Base-by-base conservation (phyloP, 2,888 invertebrate species). In the Mechanitis mazaeus region DNA sequence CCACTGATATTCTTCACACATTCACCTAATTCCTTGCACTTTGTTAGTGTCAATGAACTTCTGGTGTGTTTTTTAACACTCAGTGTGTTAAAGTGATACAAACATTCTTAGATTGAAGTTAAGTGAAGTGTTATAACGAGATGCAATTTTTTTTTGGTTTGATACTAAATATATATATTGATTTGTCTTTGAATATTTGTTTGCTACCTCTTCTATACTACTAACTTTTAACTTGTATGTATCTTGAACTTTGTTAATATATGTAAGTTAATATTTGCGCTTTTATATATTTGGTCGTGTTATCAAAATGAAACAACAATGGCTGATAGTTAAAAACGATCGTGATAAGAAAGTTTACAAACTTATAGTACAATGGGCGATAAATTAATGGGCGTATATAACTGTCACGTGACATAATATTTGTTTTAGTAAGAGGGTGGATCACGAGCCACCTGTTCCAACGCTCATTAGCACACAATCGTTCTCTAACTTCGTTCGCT, bases 401-500 rank as follows among this genome's bases (percentile, higher is more conserved):
- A 76, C 73, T 78, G 78, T 79, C 78, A 71, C 68, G 74, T 75
- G 76, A 78, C 76, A 74, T 78, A 71, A 78, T 83, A 80, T 81
- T 83, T 80, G 79, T 80, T 81, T 79, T 74, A 77, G 61, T 75
- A 73, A 75, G 73, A 72, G 68, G 65, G 68, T 69, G 69, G 66
- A 66, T 63, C 61, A 62, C 68, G 68, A 81, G 77, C 83, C 82
- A 81, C 82, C 81, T 80, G 81, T 79, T 75, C 74, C 72, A 68
- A 70, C 72, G 61, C 79, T 85, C 85, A 87, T 88, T 88, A 87
- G 79, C 88, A 87, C 85, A 87, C 89, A 87, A 88, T 87, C 84
- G 81, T 42, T 20, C 20, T 20, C 20, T 20, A 20, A 20, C 20
- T 20, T 58, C 33, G 28, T n/a, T 33, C 9, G 53, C 53, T 12